Evolutionary conservation across 2,113 vertebrate species (phyloP).

Genomic region (Caranx melampygus): DNA sequence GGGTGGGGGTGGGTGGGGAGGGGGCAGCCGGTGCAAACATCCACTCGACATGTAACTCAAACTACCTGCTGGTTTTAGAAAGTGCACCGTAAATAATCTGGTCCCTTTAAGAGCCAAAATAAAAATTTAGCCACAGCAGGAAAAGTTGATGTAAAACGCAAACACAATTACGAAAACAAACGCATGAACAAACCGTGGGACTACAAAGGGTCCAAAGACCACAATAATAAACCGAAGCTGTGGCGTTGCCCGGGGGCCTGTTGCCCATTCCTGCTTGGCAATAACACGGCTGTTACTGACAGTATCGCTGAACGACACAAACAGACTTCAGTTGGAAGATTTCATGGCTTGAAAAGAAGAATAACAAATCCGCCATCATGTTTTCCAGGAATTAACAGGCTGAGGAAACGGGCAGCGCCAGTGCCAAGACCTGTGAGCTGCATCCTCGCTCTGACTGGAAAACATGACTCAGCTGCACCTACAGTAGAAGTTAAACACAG

Average conservation of each 20-base stretch:
- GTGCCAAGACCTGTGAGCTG: slow-evolving; percentile 52
- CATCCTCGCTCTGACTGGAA: slow-evolving; percentile 64
- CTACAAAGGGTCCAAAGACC: slow-evolving; percentile 14
- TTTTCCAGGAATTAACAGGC: slow-evolving; percentile 70
- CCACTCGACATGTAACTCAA: not conserved
- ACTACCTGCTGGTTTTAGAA: not conserved
- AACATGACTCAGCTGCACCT: slow-evolving; percentile 66
- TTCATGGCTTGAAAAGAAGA: slow-evolving; percentile 40
- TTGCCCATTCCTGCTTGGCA: slow-evolving; percentile 34
- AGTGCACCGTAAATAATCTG: not conserved
- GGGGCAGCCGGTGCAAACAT: too few species aligned
- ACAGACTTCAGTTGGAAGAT: slow-evolving; percentile 27
- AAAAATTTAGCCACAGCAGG: not conserved
- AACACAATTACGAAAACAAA: slow-evolving; percentile 26
- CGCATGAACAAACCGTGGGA: not conserved
- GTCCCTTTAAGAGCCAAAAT: not conserved
- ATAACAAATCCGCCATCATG: slow-evolving; percentile 60
- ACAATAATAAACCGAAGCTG: slow-evolving; percentile 37
- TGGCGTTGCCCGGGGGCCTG: not conserved
- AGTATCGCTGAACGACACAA: slow-evolving; percentile 33
- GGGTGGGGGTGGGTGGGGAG: too few species aligned
- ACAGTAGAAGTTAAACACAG: slow-evolving; percentile 19
- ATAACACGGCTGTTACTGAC: slow-evolving; percentile 38
- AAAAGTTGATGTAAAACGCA: slow-evolving; percentile 30
- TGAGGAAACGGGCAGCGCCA: slow-evolving; percentile 30